phyloP scores from a whole-genome alignment of 2,888 invertebrate species.

The Ormyrus labotus region DNA sequence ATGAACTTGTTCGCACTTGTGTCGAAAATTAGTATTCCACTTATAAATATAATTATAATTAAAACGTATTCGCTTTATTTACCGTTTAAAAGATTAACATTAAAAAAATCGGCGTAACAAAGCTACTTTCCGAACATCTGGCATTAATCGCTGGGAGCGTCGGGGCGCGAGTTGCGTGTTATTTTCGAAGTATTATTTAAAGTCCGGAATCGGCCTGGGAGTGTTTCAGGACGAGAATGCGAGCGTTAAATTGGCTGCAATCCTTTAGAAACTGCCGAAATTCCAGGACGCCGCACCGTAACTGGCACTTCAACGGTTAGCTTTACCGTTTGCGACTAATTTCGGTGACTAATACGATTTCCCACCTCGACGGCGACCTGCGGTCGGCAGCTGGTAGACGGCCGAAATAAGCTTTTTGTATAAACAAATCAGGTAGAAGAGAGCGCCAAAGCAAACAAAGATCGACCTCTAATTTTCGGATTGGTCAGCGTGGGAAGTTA shows the following conservation, averaged over 20 bases:
- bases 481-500: no score
- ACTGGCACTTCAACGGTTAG: constrained; percentile 52
- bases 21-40: no score
- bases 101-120: not conserved
- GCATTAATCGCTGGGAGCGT: not conserved
- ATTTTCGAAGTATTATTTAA: constrained; percentile 24
- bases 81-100: no score
- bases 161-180: not conserved
- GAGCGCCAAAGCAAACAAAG: no score
- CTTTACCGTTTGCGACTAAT: constrained; percentile 59
- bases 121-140: not conserved
- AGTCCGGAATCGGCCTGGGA: not conserved
- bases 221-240: not conserved
- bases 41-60: no score
- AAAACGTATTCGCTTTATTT: no score
- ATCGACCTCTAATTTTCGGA: no score
- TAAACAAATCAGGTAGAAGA: constrained; percentile 18
- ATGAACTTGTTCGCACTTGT: no score
- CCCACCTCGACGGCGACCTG: constrained; percentile 28
- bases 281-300: constrained; percentile 40
- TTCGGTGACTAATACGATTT: constrained; percentile 60
- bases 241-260: constrained; percentile 64
- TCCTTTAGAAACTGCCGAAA: constrained; percentile 61
- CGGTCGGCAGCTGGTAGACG: constrained; percentile 20
- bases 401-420: constrained; percentile 23